Evolutionary conservation across 2,113 vertebrate genomes (phyloP).

Genomic region (Pica pica): DNA sequence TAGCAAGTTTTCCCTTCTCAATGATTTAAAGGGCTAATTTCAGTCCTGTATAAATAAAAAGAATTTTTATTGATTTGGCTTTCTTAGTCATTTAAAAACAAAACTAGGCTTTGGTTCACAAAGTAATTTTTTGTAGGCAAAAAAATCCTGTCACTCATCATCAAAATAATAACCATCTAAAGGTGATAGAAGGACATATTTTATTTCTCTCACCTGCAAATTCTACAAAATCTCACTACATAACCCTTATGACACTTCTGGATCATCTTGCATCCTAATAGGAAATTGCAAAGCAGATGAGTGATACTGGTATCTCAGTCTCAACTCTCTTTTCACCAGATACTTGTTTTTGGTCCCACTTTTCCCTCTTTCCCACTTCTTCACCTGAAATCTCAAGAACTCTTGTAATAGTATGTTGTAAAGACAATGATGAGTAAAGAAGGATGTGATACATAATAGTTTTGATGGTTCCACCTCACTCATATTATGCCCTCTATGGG

Average conservation of each 20-base stretch:
- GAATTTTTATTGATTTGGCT: neutral
- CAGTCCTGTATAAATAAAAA: neutral
- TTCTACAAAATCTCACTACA: neutral
- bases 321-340: neutral
- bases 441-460: neutral
- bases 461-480: neutral
- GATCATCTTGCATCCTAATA: neutral
- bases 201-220: neutral
- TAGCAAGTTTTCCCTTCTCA: neutral
- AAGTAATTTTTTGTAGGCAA: neutral
- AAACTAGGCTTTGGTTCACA: neutral
- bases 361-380: neutral
- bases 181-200: neutral
- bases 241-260: neutral
- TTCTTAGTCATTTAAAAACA: neutral
- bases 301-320: neutral
- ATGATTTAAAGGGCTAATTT: neutral
- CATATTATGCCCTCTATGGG: neutral
- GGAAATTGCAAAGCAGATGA: neutral
- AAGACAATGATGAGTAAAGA: neutral
- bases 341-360: neutral
- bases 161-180: neutral
- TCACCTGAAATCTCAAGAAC: neutral
- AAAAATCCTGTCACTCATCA: neutral
- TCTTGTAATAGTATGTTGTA: neutral